Evolutionary conservation across 2,113 vertebrate species (phyloP).

Genomic region (Leptosomus discolor): DNA sequence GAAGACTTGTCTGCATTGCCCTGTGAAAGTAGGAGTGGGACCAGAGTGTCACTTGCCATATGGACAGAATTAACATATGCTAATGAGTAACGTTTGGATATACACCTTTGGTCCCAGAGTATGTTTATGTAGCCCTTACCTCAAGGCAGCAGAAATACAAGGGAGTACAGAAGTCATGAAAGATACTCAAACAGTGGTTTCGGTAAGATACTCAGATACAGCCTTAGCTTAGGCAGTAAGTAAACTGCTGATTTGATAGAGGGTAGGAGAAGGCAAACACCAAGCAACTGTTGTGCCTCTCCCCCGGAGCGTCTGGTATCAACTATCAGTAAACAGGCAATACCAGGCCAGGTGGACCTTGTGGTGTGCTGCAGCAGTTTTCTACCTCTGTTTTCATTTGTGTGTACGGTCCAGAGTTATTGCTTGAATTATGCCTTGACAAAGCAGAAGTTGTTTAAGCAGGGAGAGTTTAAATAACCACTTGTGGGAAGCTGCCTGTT

Average conservation of each 20-base stretch:
- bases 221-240: neutral
- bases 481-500: neutral
- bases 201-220: neutral
- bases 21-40: neutral
- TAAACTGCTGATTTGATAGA: neutral
- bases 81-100: neutral
- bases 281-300: neutral
- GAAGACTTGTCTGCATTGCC: neutral
- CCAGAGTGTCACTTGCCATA: neutral
- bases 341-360: neutral
- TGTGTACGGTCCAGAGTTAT: neutral
- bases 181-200: neutral
- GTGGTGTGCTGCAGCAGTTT: neutral
- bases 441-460: neutral
- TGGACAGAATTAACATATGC: neutral
- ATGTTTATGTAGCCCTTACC: neutral
- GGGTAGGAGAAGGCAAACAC: accelerated
- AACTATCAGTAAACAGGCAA: neutral
- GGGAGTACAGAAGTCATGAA: neutral
- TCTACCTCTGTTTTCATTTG: neutral
- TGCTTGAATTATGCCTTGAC: neutral
- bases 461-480: neutral
- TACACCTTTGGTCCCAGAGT: neutral
- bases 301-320: neutral
- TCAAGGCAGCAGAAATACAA: neutral